Base-by-base conservation (phyloP, 2,797 vertebrate genomes). In the Cynodonichthys magdalenae region DNA sequence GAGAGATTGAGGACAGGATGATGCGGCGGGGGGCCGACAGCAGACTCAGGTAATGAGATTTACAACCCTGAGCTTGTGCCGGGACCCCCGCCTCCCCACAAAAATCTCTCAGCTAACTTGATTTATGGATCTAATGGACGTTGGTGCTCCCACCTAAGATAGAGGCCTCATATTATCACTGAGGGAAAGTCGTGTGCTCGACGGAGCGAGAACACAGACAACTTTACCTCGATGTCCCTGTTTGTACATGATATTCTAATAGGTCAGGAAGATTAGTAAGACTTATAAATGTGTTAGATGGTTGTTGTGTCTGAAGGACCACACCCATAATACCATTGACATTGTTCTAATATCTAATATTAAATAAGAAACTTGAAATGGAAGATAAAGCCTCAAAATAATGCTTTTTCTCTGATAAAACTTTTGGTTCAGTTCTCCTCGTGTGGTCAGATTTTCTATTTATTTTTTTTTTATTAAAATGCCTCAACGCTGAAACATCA, bases 81-180 rank as follows among this genome's bases (percentile, higher is more conserved):
- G 66, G 77, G 6, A 47, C 46, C 61, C 65, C 56, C 6, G 7
- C 31, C 31, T 60, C 12, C 15, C 61, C 82, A 69, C 54, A 27
- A 24, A 15, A 62, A 46, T 65, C 79, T 70, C 59, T 81, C 66
- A 58, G 63, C 88, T 74, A 87, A 89, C 85, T 86, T 92, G 90
- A 92, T 90, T 92, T 90, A 91, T 90, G 82, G 85, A 85, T 89
- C 89, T 90, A 90, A 92, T 89, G 90, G 85, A 86, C 77, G 68
- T 88, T 83, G 80, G 71, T 53, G 64, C 84, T 80, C 78, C 73
- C 28, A 59, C 74, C 79, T 76, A 58, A 85, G 83, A 89, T 82
- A 82, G 84, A 85, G 80, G 83, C 86, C 80, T 85, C 82, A 80
- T 73, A 79, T 88, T 80, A 83, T 85, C 79, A 66, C 78, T 29